Evolutionary conservation across 2,113 vertebrate genomes (phyloP).

Genomic region (Oxyura jamaicensis): DNA sequence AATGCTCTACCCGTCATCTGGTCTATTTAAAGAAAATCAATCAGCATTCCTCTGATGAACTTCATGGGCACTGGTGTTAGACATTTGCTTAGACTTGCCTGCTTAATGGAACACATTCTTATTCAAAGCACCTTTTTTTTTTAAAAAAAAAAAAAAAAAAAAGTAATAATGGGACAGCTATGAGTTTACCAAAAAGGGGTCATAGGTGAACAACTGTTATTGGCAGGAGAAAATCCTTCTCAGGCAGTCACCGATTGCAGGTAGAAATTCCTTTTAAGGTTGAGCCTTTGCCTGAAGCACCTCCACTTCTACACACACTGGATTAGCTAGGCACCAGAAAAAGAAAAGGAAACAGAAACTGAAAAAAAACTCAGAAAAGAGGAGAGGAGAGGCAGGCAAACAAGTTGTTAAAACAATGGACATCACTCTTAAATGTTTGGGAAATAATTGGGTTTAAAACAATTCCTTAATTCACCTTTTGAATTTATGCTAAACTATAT

Average conservation of each 20-base stretch:
- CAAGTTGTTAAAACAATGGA: neutral
- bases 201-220: constrained; percentile 31
- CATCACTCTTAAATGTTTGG: neutral
- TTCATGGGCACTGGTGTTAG: constrained; percentile 13
- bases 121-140: neutral
- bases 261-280: constrained; percentile 48
- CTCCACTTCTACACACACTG: neutral
- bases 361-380: neutral
- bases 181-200: neutral
- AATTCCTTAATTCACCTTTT: neutral
- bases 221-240: neutral
- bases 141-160: no score
- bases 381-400: neutral
- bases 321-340: neutral
- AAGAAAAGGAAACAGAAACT: constrained; percentile 1
- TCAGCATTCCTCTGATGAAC: constrained; percentile 53
- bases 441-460: neutral
- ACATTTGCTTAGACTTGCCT: constrained; percentile 17
- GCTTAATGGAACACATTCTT: constrained; percentile 45
- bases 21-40: constrained; percentile 67
- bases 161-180: neutral
- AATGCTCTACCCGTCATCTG: neutral
- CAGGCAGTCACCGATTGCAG: neutral
- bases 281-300: constrained; percentile 6
- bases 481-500: neutral